These are phyloP conservation scores for Sinosuthora webbiana DNA, from an alignment of 2,113 vertebrate genomes.

Conservation along the genomic window DNA sequence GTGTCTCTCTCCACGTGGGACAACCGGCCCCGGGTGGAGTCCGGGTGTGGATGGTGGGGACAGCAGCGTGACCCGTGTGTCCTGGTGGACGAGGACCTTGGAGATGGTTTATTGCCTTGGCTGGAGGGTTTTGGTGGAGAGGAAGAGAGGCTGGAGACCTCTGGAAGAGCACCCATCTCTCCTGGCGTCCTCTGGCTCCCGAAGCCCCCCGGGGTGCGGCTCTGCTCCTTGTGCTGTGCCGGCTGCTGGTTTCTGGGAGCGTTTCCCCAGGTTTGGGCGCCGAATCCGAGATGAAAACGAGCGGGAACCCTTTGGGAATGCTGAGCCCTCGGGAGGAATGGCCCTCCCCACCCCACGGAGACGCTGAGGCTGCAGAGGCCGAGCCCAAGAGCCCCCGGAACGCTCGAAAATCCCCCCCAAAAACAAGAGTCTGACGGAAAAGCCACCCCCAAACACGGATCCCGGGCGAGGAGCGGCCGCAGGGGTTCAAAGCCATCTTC, in stretches of 20 bases:
- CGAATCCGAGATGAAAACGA: not conserved
- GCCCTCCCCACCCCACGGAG: not conserved
- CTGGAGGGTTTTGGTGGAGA: not conserved
- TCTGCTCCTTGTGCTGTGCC: not conserved
- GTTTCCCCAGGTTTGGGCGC: not conserved
- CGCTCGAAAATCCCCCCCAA: fast-evolving
- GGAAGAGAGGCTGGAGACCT: not conserved
- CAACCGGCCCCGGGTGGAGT: fast-evolving
- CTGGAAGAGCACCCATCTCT: not conserved
- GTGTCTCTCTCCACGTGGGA: not conserved
- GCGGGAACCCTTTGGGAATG: not conserved
- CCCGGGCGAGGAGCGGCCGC: not conserved
- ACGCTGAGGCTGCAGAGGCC: fast-evolving
- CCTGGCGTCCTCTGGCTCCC: not conserved
- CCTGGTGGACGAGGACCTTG: not conserved
- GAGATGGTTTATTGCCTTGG: constrained; percentile 52
- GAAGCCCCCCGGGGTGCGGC: not conserved
- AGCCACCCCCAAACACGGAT: not conserved
- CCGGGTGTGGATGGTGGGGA: not conserved
- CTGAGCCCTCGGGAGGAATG: not conserved
- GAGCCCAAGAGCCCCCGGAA: not conserved
- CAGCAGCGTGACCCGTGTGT: not conserved
- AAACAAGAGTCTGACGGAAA: not conserved
- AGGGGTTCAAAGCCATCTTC: not conserved
- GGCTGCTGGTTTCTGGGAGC: not conserved